Evolutionary conservation across 2,797 vertebrate species (phyloP).

Genomic region (Ptychobarbus kaznakovi): DNA sequence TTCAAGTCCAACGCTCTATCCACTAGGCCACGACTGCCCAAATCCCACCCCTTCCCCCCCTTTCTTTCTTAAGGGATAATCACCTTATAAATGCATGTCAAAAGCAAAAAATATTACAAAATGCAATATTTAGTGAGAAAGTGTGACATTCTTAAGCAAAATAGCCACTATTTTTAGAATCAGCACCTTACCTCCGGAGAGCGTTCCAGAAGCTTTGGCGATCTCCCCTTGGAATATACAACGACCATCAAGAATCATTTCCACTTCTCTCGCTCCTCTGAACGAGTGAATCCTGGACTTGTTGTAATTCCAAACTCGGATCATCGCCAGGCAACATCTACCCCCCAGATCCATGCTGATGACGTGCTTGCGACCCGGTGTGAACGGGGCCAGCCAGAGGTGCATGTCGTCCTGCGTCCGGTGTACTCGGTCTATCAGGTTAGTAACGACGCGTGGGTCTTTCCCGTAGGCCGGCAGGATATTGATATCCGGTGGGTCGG

Average conservation of each 20-base stretch:
- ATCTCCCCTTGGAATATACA: slow-evolving; percentile 96
- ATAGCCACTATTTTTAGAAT: background rate
- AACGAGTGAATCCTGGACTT: slow-evolving; percentile 98
- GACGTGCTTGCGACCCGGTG: slow-evolving; percentile 82
- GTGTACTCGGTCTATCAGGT: slow-evolving; percentile 89
- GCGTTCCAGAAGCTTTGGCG: slow-evolving; percentile 92
- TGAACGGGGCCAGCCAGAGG: slow-evolving; percentile 96
- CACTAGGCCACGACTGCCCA: too few relatives aligned
- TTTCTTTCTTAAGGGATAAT: background rate
- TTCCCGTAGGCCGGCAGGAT: slow-evolving; percentile 89
- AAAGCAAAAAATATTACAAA: background rate
- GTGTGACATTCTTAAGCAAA: background rate
- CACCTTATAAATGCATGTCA: background rate
- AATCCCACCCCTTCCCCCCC: too few relatives aligned
- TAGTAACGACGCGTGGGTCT: slow-evolving; percentile 87
- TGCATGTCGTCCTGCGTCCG: slow-evolving; percentile 98
- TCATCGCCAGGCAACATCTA: slow-evolving; percentile 88
- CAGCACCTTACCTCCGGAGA: slow-evolving; percentile 87
- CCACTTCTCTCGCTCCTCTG: slow-evolving; percentile 89
- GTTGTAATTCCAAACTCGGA: slow-evolving; percentile 98
- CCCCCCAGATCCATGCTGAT: slow-evolving; percentile 85
- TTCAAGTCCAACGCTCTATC: too few relatives aligned
- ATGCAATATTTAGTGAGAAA: background rate
- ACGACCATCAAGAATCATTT: slow-evolving; percentile 85
- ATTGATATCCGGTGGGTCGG: slow-evolving; percentile 92